phyloP scores from a whole-genome alignment of 2,888 invertebrate species.

The Parascotia fuliginaria region DNA sequence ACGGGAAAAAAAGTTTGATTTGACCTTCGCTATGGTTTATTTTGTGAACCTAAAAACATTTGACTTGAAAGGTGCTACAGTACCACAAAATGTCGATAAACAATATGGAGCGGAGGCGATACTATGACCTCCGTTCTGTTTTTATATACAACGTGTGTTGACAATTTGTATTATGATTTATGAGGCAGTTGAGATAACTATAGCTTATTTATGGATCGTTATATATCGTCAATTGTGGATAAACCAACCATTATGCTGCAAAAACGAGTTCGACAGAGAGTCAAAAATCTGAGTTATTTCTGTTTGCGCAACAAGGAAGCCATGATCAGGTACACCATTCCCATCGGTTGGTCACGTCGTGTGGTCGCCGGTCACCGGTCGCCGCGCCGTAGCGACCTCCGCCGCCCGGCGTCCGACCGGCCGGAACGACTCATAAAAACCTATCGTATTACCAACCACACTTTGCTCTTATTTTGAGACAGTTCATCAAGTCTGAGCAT shows the following conservation, averaged over 20 bases:
- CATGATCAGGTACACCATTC: slow-evolving; percentile 59
- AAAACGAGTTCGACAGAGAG: slow-evolving; percentile 9
- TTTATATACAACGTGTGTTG: neutral
- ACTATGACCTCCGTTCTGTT: neutral
- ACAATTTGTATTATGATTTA: neutral
- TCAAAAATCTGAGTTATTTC: slow-evolving; percentile 23
- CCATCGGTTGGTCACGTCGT: slow-evolving; percentile 70
- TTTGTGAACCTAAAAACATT: slow-evolving; percentile 12
- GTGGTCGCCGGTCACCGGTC: slow-evolving; percentile 47
- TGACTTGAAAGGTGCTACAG: neutral
- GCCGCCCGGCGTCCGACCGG: slow-evolving; percentile 50
- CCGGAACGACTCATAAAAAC: slow-evolving; percentile 65
- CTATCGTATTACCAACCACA: slow-evolving; percentile 64
- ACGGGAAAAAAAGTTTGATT: slow-evolving; percentile 19
- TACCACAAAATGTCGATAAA: neutral
- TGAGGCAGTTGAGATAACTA: neutral
- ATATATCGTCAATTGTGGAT: neutral
- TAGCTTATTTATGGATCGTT: neutral
- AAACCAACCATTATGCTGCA: slow-evolving; percentile 1
- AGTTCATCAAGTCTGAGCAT: slow-evolving; percentile 61
- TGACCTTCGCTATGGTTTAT: slow-evolving; percentile 21
- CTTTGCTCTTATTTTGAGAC: slow-evolving; percentile 66
- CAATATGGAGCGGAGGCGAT: neutral
- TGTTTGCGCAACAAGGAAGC: slow-evolving; percentile 55
- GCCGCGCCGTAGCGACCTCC: slow-evolving; percentile 66